Conservation (phyloP, 2,113 vertebrate species). For the Rousettus leschenaultii region DNA sequence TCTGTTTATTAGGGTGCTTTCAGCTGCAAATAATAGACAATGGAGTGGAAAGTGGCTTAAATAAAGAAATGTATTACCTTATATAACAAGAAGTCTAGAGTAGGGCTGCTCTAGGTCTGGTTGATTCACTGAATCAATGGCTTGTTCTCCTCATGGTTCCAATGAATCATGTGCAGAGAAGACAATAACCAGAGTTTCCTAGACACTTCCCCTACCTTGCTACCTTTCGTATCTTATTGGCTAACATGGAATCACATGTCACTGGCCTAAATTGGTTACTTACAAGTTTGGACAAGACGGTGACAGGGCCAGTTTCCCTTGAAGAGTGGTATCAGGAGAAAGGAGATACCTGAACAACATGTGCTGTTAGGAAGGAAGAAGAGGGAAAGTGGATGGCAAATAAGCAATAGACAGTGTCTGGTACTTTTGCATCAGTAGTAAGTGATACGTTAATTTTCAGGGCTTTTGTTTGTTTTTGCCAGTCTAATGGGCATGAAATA, state of each 20-base stretch:
- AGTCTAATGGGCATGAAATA: background rate
- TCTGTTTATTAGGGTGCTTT: background rate
- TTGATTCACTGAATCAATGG: background rate
- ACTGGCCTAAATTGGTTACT: background rate
- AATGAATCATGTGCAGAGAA: background rate
- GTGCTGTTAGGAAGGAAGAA: background rate
- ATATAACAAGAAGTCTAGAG: background rate
- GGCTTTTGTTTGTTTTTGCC: background rate
- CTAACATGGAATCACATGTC: background rate
- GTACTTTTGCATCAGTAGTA: background rate
- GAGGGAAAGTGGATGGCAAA: background rate
- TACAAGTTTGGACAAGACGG: background rate
- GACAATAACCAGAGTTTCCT: background rate
- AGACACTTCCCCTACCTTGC: background rate
- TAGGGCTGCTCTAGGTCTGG: background rate
- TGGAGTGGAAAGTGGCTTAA: background rate
- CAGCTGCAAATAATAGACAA: background rate
- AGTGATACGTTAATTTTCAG: background rate
- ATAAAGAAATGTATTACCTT: background rate
- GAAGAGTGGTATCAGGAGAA: background rate
- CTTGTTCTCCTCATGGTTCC: background rate
- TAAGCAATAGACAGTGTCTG: background rate
- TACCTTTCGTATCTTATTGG: conserved; percentile 19
- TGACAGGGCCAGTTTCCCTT: background rate
- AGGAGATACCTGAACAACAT: background rate